Percentiles rank a stretch among this genome's conserved stretches.
Evolutionary conservation across 2,113 vertebrate species (phyloP).

Genomic region (Panthera leo): DNA sequence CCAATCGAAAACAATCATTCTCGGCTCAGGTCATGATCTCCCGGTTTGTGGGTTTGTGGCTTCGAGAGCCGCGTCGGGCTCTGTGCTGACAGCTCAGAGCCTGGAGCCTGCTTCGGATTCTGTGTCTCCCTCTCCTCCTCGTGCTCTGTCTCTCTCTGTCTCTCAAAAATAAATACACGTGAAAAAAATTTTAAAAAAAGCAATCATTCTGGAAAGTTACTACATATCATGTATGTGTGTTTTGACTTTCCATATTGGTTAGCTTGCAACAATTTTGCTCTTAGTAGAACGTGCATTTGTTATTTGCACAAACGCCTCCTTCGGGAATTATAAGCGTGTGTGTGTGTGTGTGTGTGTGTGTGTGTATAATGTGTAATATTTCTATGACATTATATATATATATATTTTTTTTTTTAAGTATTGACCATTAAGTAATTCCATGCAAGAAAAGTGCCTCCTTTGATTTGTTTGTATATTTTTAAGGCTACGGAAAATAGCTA

Average conservation of each 20-base stretch:
- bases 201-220: neutral
- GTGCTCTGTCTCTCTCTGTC: too few relatives aligned
- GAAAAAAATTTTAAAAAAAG: neutral
- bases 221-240: neutral
- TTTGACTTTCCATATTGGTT: neutral
- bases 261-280: neutral
- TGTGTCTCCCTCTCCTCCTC: too few relatives aligned
- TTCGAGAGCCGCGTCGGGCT: too few relatives aligned
- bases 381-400: neutral
- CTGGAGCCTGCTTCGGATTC: too few relatives aligned
- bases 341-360: too few relatives aligned
- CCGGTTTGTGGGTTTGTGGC: too few relatives aligned
- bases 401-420: neutral
- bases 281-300: neutral
- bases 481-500: slow-evolving; percentile 1
- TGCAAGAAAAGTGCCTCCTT: neutral
- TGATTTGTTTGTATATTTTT: neutral
- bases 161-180: too few relatives aligned
- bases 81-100: too few relatives aligned
- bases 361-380: neutral
- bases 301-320: neutral
- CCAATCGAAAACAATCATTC: neutral
- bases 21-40: too few relatives aligned
- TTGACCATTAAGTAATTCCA: neutral
- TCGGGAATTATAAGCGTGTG: neutral